Conservation (phyloP, 2,113 vertebrate genomes). For the Cyanocitta stelleri region DNA sequence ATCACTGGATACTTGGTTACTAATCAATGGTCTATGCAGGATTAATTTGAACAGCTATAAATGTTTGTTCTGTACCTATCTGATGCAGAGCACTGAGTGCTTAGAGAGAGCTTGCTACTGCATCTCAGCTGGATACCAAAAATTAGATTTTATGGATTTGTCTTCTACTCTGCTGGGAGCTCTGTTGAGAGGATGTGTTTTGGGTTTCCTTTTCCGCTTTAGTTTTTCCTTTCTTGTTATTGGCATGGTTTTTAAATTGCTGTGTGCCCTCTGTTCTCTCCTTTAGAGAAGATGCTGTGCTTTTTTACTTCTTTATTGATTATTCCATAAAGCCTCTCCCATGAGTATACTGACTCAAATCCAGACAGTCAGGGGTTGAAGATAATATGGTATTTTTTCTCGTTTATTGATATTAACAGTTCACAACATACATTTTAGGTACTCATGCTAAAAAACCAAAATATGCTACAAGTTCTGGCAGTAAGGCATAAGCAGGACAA, state of each 20-base stretch:
- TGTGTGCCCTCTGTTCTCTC: neutral
- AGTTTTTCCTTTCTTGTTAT: neutral
- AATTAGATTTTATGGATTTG: neutral
- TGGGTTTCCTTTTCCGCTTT: neutral
- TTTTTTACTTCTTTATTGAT: slow-evolving; percentile 36
- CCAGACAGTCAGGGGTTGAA: neutral
- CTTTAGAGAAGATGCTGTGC: neutral
- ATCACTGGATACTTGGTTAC: neutral
- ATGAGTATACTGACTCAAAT: neutral
- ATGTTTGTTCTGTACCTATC: neutral
- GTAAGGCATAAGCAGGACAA: neutral
- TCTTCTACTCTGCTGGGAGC: neutral
- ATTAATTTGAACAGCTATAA: neutral
- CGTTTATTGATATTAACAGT: neutral
- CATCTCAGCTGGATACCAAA: neutral
- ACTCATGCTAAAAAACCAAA: neutral
- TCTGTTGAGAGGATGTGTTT: neutral
- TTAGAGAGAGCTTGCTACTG: neutral
- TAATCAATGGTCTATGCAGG: neutral
- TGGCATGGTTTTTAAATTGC: neutral
- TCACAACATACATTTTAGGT: neutral
- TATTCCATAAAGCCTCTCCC: neutral
- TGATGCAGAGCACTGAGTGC: rapidly evolving
- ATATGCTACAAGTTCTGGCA: neutral
- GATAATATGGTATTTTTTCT: neutral